Conservation (phyloP, 2,797 vertebrate species). For the Sebastes elongatus region DNA sequence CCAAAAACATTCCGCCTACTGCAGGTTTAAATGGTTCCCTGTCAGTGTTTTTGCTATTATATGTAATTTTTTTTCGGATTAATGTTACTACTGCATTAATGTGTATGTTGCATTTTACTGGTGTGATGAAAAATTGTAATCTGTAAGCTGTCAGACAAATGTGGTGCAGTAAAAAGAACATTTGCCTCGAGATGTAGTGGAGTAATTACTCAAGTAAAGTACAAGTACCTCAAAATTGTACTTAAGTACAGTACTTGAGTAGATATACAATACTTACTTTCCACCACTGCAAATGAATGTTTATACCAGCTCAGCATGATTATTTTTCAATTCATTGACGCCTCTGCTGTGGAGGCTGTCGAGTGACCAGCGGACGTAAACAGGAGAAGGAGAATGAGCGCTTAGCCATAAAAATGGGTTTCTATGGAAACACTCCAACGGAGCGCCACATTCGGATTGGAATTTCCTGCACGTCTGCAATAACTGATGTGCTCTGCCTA, state of each 20-base stretch:
- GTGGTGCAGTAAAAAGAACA: not conserved
- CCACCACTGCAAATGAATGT: not conserved
- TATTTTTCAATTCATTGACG: conserved; percentile 2
- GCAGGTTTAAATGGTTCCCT: not conserved
- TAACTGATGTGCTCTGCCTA: conserved; percentile 49
- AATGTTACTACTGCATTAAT: not conserved
- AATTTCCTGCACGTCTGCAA: conserved; percentile 57
- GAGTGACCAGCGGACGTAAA: conserved; percentile 69
- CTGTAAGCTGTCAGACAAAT: not conserved
- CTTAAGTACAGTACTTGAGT: not conserved
- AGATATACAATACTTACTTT: not conserved
- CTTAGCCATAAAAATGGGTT: conserved; percentile 79
- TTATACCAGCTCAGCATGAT: not conserved
- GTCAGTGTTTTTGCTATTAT: not conserved
- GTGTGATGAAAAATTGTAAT: not conserved
- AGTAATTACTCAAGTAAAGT: not conserved
- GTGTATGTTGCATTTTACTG: not conserved
- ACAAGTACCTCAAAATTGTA: not conserved
- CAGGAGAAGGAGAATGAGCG: conserved; percentile 59
- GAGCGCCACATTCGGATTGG: conserved; percentile 52
- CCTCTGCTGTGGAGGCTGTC: conserved; percentile 53
- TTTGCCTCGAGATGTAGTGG: not conserved
- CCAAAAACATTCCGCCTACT: too few species aligned
- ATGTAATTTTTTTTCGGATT: not conserved
- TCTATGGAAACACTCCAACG: conserved; percentile 83